These are phyloP conservation scores for Parotia lawesii DNA, from an alignment of 2,113 vertebrate species.

Conservation along the genomic window DNA sequence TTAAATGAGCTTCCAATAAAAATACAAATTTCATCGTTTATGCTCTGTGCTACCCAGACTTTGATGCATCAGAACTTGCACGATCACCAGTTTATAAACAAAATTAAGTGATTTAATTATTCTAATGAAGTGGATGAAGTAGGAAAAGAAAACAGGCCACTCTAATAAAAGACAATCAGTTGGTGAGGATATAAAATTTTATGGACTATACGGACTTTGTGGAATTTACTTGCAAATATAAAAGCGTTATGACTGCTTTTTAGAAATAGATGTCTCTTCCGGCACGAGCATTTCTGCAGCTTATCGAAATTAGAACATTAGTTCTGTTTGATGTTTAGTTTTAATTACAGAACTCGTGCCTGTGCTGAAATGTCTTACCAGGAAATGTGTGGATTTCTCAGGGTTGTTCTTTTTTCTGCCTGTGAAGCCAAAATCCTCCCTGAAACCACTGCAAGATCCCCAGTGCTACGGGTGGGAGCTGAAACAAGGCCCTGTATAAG, in stretches of 20 bases:
- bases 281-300: not conserved
- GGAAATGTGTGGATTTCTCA: not conserved
- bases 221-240: not conserved
- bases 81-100: not conserved
- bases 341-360: not conserved
- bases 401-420: not conserved
- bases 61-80: not conserved
- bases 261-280: not conserved
- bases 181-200: not conserved
- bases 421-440: not conserved
- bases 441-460: not conserved
- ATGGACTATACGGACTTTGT: not conserved
- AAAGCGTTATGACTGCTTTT: not conserved
- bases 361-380: not conserved
- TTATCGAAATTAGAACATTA: not conserved
- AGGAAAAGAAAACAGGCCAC: not conserved
- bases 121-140: not conserved
- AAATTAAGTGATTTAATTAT: not conserved
- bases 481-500: not conserved
- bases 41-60: not conserved
- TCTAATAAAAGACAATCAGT: not conserved
- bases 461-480: rapidly evolving
- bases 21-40: not conserved
- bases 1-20: not conserved
- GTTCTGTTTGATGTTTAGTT: not conserved